Evolutionary conservation across 2,888 invertebrate species (phyloP).

Genomic region (Geotrupes spiniger): DNA sequence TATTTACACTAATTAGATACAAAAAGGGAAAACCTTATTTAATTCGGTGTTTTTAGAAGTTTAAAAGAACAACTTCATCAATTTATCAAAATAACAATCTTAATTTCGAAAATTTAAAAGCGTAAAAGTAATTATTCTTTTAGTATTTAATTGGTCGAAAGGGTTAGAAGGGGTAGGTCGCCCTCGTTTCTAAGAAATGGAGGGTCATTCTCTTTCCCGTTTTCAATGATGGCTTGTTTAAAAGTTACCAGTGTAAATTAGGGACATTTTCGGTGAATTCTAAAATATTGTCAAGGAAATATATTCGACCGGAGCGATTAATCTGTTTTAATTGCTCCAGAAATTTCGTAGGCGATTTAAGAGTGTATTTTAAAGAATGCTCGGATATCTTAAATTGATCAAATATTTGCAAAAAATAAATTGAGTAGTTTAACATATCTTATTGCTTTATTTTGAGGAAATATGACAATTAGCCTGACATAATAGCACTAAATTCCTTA

Average conservation of each 20-base stretch:
- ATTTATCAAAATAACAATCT: constrained; percentile 15
- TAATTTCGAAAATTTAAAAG: constrained; percentile 17
- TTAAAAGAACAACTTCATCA: neutral
- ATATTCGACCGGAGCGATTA: constrained; percentile 24
- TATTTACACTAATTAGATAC: no score
- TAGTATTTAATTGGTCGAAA: constrained; percentile 25
- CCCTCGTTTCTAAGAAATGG: constrained; percentile 5
- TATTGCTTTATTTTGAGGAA: no score
- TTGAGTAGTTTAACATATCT: no score
- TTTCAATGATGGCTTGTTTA: constrained; percentile 27
- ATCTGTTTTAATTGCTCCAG: no score
- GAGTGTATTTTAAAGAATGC: no score
- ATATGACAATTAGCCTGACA: no score
- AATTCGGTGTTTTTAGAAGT: no score
- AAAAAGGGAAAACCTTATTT: no score
- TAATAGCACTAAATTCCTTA: no score
- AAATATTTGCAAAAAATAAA: no score
- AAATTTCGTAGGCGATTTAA: no score
- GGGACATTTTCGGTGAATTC: constrained; percentile 27
- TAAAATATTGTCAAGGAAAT: constrained; percentile 27
- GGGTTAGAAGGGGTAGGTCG: constrained; percentile 8
- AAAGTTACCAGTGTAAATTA: constrained; percentile 30
- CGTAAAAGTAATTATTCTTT: constrained; percentile 23
- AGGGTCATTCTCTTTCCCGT: constrained; percentile 20
- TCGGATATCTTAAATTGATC: no score